Percentiles rank a stretch among this genome's conserved stretches.
Evolutionary conservation across 2,113 vertebrate genomes (phyloP).

Genomic region (Danionella cerebrum): DNA sequence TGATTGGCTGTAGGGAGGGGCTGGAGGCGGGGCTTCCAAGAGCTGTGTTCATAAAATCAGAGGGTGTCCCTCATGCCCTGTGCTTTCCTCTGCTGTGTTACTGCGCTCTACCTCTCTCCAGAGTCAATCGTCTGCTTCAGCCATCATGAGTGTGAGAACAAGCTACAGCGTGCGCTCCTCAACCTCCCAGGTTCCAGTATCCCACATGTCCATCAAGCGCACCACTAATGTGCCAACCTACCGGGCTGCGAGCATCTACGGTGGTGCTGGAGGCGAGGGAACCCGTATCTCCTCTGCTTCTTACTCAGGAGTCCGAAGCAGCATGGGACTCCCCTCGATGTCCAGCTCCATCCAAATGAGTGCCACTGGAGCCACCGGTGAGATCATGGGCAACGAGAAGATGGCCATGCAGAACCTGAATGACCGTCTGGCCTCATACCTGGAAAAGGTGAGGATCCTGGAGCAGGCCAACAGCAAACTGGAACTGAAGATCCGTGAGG

Average conservation of each 20-base stretch:
- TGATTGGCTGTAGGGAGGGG: slow-evolving; percentile 47
- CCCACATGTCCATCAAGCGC: slow-evolving; percentile 41
- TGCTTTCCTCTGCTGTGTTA: slow-evolving; percentile 49
- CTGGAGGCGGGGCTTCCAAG: slow-evolving; percentile 24
- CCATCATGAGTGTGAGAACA: slow-evolving; percentile 47
- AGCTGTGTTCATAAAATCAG: slow-evolving; percentile 58
- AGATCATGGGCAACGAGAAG: slow-evolving; percentile 73
- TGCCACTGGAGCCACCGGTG: slow-evolving; percentile 34
- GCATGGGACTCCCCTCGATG: slow-evolving; percentile 41
- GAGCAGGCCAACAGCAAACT: slow-evolving; percentile 69
- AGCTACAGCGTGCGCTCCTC: slow-evolving; percentile 54
- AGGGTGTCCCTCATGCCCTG: slow-evolving; percentile 34
- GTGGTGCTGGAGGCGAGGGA: slow-evolving; percentile 51
- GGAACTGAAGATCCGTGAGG: slow-evolving; percentile 69
- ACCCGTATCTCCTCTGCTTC: slow-evolving; percentile 59
- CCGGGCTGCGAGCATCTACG: slow-evolving; percentile 52
- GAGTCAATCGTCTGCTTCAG: slow-evolving; percentile 33
- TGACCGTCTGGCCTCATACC: slow-evolving; percentile 68
- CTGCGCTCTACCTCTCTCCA: slow-evolving; percentile 47
- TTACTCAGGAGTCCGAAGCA: slow-evolving; percentile 38
- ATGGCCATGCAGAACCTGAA: slow-evolving; percentile 74
- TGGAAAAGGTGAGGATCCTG: slow-evolving; percentile 68
- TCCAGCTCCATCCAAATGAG: slow-evolving; percentile 55
- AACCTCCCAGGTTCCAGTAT: slow-evolving; percentile 34
- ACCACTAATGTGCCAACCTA: slow-evolving; percentile 43